These are phyloP conservation scores for Empis stercorea DNA, from an alignment of 2,888 invertebrate genomes.

Conservation along the genomic window DNA sequence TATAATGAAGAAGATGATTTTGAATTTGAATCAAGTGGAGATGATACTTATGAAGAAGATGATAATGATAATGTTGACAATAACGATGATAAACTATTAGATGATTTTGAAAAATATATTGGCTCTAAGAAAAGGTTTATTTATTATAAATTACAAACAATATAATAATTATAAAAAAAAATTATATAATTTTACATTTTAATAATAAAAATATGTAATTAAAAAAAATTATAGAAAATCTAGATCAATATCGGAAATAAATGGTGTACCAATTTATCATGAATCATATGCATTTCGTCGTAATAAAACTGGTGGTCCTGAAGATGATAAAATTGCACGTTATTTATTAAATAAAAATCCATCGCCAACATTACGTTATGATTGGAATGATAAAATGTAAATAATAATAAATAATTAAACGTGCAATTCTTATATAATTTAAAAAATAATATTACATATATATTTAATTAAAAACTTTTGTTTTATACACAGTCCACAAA, in stretches of 20 bases:
- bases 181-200: neutral
- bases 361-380: slow-evolving; percentile 17
- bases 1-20: slow-evolving; percentile 2
- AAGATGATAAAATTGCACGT: slow-evolving; percentile 6
- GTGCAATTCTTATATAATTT: no score
- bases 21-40: neutral
- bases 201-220: no score
- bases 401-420: no score
- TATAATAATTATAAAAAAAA: neutral
- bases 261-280: slow-evolving; percentile 30
- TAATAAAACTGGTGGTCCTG: slow-evolving; percentile 15
- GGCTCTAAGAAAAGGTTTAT: slow-evolving; percentile 23
- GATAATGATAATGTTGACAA: slow-evolving; percentile 16
- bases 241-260: slow-evolving; percentile 28
- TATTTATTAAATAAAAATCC: neutral
- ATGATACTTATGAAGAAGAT: neutral
- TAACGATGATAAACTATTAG: slow-evolving; percentile 24
- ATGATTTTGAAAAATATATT: slow-evolving; percentile 24
- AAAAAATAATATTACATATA: slow-evolving; percentile 7
- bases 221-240: slow-evolving; percentile 25
- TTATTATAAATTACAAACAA: no score
- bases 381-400: slow-evolving; percentile 20
- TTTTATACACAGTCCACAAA: neutral
- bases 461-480: neutral
- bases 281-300: slow-evolving; percentile 25